phyloP scores from a whole-genome alignment of 2,113 vertebrate genomes.

The Hucho hucho region DNA sequence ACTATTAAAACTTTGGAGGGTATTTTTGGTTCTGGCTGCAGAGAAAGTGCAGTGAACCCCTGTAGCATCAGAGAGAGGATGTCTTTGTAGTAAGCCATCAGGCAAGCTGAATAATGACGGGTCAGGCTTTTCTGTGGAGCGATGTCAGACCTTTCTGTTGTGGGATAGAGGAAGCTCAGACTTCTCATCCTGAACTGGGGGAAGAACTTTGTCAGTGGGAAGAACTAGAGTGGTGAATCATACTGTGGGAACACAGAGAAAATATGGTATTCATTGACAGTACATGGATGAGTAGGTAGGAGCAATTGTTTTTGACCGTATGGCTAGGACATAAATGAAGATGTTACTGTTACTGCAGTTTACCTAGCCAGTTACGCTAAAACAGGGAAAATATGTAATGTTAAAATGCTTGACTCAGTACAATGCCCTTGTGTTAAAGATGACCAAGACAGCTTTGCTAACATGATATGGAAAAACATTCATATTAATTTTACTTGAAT shows the following conservation, averaged over 20 bases:
- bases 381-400: no score
- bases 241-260: no score
- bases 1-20: slow-evolving; percentile 46
- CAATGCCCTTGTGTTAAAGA: neutral
- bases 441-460: neutral
- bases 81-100: slow-evolving; percentile 13
- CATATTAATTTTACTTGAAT: no score
- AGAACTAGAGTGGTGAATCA: neutral
- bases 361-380: no score
- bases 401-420: no score
- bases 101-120: neutral
- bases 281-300: no score
- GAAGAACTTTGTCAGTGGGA: no score
- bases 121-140: neutral
- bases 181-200: neutral
- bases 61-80: slow-evolving; percentile 40
- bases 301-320: no score
- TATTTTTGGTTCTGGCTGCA: slow-evolving; percentile 35
- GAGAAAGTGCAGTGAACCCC: slow-evolving; percentile 31
- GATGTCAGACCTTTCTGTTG: neutral
- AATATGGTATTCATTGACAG: no score
- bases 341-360: no score
- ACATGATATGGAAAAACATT: neutral
- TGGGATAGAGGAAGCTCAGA: neutral
- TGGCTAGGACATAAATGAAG: no score